Percentiles rank a stretch among this genome's conserved stretches.
These are phyloP conservation scores for Ovis aries DNA, from an alignment of 2,113 vertebrate genomes.

Conservation along the genomic window ARS-UI_Ramb_v3.0 NC_056068.1:25052501-25053000, in stretches of 20 bases:
- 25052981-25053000: fast-evolving
- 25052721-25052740: not conserved
- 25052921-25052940: not conserved
- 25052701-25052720: not conserved
- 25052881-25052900: not conserved
- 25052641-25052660: not conserved
- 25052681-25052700: not conserved
- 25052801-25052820: not conserved
- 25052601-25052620: not conserved
- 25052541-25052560: not conserved
- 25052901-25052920: not conserved
- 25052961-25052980: not conserved
- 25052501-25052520: not conserved
- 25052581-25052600: not conserved
- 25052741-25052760: not conserved
- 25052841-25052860: not conserved
- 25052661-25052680: not conserved
- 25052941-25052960: not conserved
- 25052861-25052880: not conserved
- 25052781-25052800: not conserved
- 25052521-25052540: not conserved
- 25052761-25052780: no score
- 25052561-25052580: not conserved
- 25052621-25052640: not conserved
- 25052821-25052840: not conserved